Evolutionary conservation across 2,797 vertebrate genomes (phyloP), one percentile per base, ranked within the genome.

Genomic region (Gambelia wislizenii): DNA sequence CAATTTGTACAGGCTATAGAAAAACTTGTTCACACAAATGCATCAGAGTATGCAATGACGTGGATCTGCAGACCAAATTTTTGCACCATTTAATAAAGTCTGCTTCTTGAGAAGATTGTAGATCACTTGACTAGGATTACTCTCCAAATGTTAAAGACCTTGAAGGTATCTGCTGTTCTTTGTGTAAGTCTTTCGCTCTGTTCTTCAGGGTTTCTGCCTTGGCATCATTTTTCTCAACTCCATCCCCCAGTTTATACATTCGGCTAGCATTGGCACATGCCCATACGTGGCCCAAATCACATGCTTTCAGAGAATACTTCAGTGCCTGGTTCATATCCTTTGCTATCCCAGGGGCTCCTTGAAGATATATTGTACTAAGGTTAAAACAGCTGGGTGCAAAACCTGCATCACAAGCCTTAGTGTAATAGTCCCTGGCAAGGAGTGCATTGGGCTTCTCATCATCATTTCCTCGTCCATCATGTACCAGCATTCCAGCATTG

Each of bases 241-340:
- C 99, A 25, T 99, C 98, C 30, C 99, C 99, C 16, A 99, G 96
- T 94, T 94, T 99, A 95, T 98, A 99, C 98, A 99, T 99, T 88
- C 98, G 98, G 85, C 99, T 99, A 85, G 98, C 98, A 1, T 99
- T 99, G 90, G 98, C 98, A 59, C 99, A 99, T 81, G 98, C 99
- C 98, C 98, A 99, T 5, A 98, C 72, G 0, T 99, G 98, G 92
- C 98, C 98, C 92, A 99, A 95, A 89, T 99, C 98, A 94, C 99
- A 99, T 9, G 98, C 98, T 90, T 96, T 98, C 95, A 97, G 87
- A 0, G 99, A 98, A 54, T 98, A 99, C 90, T 97, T 96, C 92
- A 98, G 93, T 36, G 99, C 99, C 39, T 16, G 86, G 69, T 33
- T 92, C 99, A 99, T 99, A 93, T 99, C 97, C 89, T 97, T 98